Base-by-base conservation (phyloP, 2,797 vertebrate species). In the Dendrocincla fuliginosa region DNA sequence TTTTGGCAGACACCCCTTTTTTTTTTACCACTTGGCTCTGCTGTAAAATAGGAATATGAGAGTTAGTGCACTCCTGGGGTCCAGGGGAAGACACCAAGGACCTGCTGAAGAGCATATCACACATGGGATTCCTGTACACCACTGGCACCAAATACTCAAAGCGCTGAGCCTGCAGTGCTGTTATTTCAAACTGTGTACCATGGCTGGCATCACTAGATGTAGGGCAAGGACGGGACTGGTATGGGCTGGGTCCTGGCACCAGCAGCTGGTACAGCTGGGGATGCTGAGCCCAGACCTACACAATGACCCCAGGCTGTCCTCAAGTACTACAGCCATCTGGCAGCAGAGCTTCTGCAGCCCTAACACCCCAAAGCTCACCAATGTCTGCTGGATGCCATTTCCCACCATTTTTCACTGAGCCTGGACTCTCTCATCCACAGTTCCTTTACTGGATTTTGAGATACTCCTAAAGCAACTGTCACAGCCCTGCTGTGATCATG, bases 151-250 rank as follows among this genome's bases (percentile, higher is more conserved):
- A 37, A 56, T 13, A 46, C 11, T 20, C 59, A 10, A 63, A 69
- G 57, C 0, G 0, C 23, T 5, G 35, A 87, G 32, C n/a, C 20
- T 19, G 47, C 42, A 16, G 7, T 8, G 52, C 28, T 0, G 0
- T 27, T 18, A 12, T 4, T 55, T 63, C 56, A 52, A 18, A 37
- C 30, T 12, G 22, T 1, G 0, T 37, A 37, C 35, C 0, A 0
- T 2, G 10, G 63, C 44, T 55, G 37, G 6, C 11, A 16, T 10
- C 10, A 1, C 16, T 12, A 33, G 37, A 16, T 18, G 41, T 3
- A 14, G 50, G n/a, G 35, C 33, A 67, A 64, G 27, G 39, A 67
- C 3, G 11, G 42, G 27, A 57, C 35, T 37, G 56, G 41, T 42
- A 4, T 0, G 5, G 46, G 37, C 63, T 85, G 64, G 20, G 42